A percentile compares a stretch with the other conserved stretches of the same genome.
These are phyloP conservation scores for Calliopsis andreniformis DNA, from an alignment of 1,140 invertebrate genomes.

Conservation along the genomic window DNA sequence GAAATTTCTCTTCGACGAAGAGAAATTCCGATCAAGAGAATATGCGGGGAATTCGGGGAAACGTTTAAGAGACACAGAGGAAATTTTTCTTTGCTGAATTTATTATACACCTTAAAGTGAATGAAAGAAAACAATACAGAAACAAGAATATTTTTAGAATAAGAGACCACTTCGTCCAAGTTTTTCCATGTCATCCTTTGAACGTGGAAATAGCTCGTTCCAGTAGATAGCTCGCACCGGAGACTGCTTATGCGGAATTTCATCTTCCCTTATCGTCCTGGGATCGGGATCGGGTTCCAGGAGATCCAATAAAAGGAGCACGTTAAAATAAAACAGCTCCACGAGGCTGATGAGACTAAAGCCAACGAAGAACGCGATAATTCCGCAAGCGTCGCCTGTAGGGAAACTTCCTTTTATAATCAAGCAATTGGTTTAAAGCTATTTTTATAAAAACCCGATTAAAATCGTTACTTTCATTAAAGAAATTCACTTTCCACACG, in stretches of 20 bases:
- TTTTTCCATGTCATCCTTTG: not conserved
- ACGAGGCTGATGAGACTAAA: constrained; percentile 84
- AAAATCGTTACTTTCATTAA: too few species aligned
- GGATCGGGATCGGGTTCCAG: not conserved
- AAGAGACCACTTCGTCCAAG: too few species aligned
- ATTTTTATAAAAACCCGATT: too few species aligned
- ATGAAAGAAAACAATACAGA: not conserved
- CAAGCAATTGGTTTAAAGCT: too few species aligned
- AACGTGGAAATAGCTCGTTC: constrained; percentile 54
- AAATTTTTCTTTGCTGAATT: not conserved
- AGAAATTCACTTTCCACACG: too few species aligned
- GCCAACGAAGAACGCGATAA: constrained; percentile 83
- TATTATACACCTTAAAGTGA: not conserved
- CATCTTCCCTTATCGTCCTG: not conserved
- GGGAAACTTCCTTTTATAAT: constrained; percentile 17
- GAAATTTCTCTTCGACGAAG: not conserved
- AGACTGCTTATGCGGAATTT: not conserved
- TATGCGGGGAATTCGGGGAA: not conserved
- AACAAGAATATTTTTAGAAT: not conserved
- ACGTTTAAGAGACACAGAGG: not conserved
- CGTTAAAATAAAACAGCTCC: constrained; percentile 83
- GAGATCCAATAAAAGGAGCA: constrained; percentile 53
- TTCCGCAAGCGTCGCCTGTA: constrained; percentile 83
- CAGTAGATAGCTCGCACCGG: constrained; percentile 51
- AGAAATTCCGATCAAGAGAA: not conserved